Percentiles rank a stretch among this genome's conserved stretches.
Evolutionary conservation across 2,888 invertebrate species (phyloP).

Genomic region (Netelia virgata): DNA sequence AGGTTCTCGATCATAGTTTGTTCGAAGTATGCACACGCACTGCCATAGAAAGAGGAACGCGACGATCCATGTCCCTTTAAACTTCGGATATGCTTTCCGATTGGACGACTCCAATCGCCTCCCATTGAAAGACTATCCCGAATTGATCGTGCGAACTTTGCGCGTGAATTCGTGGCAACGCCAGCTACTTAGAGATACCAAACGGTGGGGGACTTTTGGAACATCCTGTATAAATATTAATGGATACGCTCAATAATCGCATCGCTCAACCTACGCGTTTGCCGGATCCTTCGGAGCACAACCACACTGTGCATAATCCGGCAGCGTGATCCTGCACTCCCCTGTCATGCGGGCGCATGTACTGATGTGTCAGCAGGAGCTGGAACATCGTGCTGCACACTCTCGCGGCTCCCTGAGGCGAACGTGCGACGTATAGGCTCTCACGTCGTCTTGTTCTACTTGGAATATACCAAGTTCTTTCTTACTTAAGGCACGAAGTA

Average conservation of each 20-base stretch:
- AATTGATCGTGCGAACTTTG: too few species aligned
- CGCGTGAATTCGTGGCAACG: too few species aligned
- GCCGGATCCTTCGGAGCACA: conserved; percentile 2
- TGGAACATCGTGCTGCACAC: background rate
- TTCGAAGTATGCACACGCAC: too few species aligned
- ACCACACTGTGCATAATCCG: conserved; percentile 31
- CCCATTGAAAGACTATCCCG: too few species aligned
- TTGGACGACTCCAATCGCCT: too few species aligned
- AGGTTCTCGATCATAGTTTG: too few species aligned
- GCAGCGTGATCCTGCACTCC: conserved; percentile 27
- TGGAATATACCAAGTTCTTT: conserved; percentile 33
- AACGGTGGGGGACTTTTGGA: too few species aligned
- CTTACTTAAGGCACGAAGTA: conserved; percentile 20
- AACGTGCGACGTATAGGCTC: conserved; percentile 8
- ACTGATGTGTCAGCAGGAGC: conserved; percentile 31
- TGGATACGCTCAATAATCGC: conserved; percentile 24
- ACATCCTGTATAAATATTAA: background rate
- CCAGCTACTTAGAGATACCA: too few species aligned
- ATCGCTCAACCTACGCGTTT: conserved; percentile 12
- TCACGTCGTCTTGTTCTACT: conserved; percentile 40
- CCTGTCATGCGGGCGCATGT: conserved; percentile 19
- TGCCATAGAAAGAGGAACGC: too few species aligned
- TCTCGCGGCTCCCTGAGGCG: conserved; percentile 13
- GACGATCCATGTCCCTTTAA: too few species aligned
- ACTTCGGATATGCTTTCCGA: too few species aligned